These are phyloP conservation scores for Arothron firmamentum DNA, from an alignment of 2,113 vertebrate genomes.

Conservation along the genomic window DNA sequence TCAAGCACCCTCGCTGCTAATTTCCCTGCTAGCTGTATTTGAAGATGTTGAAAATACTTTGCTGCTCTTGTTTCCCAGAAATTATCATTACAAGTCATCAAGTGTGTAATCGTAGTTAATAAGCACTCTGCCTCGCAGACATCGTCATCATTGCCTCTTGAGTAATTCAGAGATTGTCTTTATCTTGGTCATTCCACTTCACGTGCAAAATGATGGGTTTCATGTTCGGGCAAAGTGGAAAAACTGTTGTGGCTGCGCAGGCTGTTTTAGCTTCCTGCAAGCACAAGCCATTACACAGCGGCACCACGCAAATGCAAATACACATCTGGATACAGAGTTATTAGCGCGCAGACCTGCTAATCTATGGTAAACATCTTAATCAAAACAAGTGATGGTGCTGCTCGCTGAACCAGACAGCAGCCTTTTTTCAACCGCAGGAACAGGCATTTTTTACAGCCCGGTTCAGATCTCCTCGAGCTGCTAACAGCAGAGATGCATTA, in stretches of 20 bases:
- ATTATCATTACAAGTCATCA: conserved; percentile 27
- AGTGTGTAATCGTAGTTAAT: conserved; percentile 45
- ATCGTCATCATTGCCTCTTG: no score
- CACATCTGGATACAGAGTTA: conserved; percentile 22
- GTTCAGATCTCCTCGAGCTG: conserved; percentile 19
- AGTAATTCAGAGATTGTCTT: no score
- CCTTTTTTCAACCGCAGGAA: conserved; percentile 38
- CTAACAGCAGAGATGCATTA: conserved; percentile 19
- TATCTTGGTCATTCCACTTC: no score
- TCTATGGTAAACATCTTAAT: conserved; percentile 39
- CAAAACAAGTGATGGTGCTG: conserved; percentile 26
- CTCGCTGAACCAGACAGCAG: conserved; percentile 9
- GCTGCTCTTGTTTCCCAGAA: conserved; percentile 24
- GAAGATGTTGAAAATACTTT: not conserved
- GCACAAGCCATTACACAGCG: conserved; percentile 4
- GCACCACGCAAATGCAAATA: conserved; percentile 8
- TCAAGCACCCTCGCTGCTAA: no score
- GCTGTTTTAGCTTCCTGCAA: conserved; percentile 8
- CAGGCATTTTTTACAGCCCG: conserved; percentile 17
- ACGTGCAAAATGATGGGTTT: conserved; percentile 48
- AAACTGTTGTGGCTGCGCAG: conserved; percentile 1
- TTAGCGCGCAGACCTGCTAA: conserved; percentile 1
- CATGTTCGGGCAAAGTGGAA: conserved; percentile 41
- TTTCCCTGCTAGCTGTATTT: no score
- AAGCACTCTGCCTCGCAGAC: no score